Base-by-base conservation (phyloP, 2,113 vertebrate species). In the Syrmaticus mikado region DNA sequence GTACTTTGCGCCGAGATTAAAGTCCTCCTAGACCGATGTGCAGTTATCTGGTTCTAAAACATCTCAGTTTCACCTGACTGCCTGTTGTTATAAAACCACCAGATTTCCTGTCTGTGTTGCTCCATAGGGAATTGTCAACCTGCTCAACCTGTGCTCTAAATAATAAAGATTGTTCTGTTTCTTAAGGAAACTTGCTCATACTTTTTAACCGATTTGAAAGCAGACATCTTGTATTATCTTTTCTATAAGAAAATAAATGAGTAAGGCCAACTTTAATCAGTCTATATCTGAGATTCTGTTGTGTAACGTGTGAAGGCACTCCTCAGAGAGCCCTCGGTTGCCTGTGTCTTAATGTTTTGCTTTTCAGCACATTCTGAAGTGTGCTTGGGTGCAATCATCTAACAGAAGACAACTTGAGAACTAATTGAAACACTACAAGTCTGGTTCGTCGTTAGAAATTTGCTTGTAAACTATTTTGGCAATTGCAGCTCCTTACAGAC, bases 131-230 rank as follows among this genome's bases (percentile, higher is more conserved):
- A 93, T 91, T 98, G 94, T 96, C 92, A 94, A 86, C 93, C 96
- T 97, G 94, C 94, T 97, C 93, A 96, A 94, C 66, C 74, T 94
- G 92, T 98, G 93, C 96, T 97, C 95, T 96, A 92, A 97, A 97
- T 97, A 98, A 98, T 98, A 98, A 98, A 98, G 94, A 96, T 96
- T 96, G 72, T 97, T 97, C 94, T 97, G 71, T 98, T 98, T 98
- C 97, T 96, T 97, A 97, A 98, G 96, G 92, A 97, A 97, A 93
- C 66, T 94, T 97, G 97, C 92, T 97, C 80, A 97, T 53, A 86
- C 97, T 97, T 97, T 97, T 89, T 92, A 96, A 93, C 89, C 93
- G 36, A 82, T 95, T 86, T 67, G 61, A 78, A 95, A 96, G 77
- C 6, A 22, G 76, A 78, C 2, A 2, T 80, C 75, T 83, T 85